phyloP scores from a whole-genome alignment of 2,888 invertebrate genomes.

The Caenorhabditis sp. region DNA sequence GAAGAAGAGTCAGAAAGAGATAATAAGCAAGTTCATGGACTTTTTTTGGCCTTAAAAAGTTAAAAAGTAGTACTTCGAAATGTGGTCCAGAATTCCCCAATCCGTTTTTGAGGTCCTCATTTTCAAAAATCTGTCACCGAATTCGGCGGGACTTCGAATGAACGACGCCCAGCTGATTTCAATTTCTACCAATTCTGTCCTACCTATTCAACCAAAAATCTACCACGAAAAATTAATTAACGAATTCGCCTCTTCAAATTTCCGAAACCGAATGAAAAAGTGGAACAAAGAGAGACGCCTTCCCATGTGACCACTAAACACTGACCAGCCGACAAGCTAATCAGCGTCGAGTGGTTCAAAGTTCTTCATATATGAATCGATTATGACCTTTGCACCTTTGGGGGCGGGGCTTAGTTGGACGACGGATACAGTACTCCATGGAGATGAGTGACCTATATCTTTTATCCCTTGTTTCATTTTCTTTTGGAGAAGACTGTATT shows the following conservation, averaged over 20 bases:
- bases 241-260: not conserved
- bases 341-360: not conserved
- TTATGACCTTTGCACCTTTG: constrained; percentile 8
- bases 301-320: constrained; percentile 21
- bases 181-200: constrained; percentile 2
- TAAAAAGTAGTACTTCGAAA: too few relatives aligned
- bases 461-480: not conserved
- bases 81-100: too few relatives aligned
- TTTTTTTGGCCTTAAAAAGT: too few relatives aligned
- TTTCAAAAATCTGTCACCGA: too few relatives aligned
- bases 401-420: not conserved
- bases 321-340: constrained; percentile 11
- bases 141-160: not conserved
- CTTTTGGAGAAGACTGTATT: too few relatives aligned
- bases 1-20: not conserved
- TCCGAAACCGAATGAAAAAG: not conserved
- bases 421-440: constrained; percentile 5
- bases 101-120: too few relatives aligned
- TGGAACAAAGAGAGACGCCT: constrained; percentile 24
- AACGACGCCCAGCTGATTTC: not conserved
- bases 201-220: not conserved
- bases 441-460: not conserved
- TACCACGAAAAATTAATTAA: constrained; percentile 12
- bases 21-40: too few relatives aligned
- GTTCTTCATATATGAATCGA: constrained; percentile 4